phyloP scores from a whole-genome alignment of 2,888 invertebrate species.

The Morinoia aosen region DNA sequence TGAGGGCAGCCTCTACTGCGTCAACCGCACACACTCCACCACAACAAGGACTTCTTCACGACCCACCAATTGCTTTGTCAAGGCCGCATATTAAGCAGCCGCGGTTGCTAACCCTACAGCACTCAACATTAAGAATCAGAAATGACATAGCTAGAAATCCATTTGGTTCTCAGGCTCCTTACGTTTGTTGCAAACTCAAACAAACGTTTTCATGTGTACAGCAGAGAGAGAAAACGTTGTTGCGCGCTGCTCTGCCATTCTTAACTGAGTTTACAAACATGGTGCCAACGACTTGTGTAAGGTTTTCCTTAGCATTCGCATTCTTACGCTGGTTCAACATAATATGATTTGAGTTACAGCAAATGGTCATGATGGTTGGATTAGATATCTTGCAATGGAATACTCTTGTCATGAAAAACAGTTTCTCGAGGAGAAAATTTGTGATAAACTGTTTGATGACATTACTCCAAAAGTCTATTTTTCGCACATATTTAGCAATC shows the following conservation, averaged over 20 bases:
- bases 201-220: not conserved
- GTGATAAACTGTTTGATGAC: not conserved
- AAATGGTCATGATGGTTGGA: not conserved
- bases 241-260: not conserved
- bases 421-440: not conserved
- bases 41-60: conserved; percentile 10
- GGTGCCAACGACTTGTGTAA: not conserved
- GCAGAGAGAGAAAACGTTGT: not conserved
- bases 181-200: not conserved
- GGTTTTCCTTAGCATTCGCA: not conserved
- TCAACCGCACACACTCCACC: not conserved
- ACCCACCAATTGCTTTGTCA: not conserved
- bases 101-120: not conserved
- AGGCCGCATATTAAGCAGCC: not conserved
- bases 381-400: not conserved
- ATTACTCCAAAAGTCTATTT: not conserved
- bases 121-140: not conserved
- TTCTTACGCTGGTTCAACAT: not conserved
- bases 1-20: not conserved
- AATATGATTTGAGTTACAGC: not conserved
- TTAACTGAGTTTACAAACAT: not conserved
- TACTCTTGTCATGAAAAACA: not conserved
- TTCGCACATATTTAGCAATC: too few species aligned
- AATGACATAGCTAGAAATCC: not conserved
- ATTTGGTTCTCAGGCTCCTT: not conserved